Evolutionary conservation across 2,797 vertebrate species (phyloP).

Genomic region (Protonibea diacanthus): DNA sequence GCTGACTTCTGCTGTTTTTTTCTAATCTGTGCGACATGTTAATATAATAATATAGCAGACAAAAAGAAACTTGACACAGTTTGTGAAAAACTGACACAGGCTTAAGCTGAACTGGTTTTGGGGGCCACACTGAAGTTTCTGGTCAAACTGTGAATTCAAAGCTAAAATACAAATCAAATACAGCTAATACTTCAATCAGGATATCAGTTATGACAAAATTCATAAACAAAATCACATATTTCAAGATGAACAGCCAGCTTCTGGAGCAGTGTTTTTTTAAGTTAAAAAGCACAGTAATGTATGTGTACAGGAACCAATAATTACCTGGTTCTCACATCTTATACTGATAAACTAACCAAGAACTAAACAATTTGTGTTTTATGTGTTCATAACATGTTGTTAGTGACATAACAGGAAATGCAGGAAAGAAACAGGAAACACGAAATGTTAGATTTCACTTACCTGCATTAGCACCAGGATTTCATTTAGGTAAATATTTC

Average conservation of each 20-base stretch:
- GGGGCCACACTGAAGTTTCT: too few species aligned
- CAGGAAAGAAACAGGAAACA: too few species aligned
- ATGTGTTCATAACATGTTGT: too few species aligned
- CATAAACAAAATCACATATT: not conserved
- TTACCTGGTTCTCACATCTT: too few species aligned
- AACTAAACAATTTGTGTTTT: too few species aligned
- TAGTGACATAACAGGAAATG: too few species aligned
- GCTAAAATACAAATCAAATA: constrained; percentile 12
- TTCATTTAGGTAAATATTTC: constrained; percentile 4
- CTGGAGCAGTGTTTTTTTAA: not conserved
- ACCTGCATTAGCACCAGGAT: not conserved
- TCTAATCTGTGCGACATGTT: not conserved
- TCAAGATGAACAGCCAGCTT: not conserved
- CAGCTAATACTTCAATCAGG: not conserved
- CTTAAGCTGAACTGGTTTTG: not conserved
- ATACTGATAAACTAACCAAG: too few species aligned
- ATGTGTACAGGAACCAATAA: too few species aligned
- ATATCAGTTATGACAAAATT: not conserved
- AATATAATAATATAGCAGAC: not conserved
- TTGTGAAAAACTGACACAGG: too few species aligned
- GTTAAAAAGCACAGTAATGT: not conserved
- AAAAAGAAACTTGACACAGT: not conserved
- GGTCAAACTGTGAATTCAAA: not conserved
- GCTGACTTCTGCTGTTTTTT: constrained; percentile 7
- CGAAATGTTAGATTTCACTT: too few species aligned